Evolutionary conservation across 2,797 vertebrate genomes (phyloP), one percentile per base, ranked within the genome.

Genomic region (Mormyrops attenuatus): DNA sequence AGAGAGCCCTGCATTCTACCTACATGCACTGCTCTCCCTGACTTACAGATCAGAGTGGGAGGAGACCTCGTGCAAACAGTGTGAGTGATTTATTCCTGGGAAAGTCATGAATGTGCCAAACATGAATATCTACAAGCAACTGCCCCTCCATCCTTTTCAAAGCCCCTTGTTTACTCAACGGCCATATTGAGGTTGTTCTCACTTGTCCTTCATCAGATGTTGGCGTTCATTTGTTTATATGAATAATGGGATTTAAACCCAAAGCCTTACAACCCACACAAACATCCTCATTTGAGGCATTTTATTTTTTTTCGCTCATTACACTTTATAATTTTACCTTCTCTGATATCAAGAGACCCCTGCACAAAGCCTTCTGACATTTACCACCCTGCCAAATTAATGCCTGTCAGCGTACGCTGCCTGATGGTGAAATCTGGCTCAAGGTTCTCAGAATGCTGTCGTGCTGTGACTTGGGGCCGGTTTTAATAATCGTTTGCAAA

Each of bases 291-390:
- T 41, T 50, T n/a, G 5, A 57, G 50, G 73, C 11, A 15, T 17
- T 80, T 57, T 7, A 38, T 85, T 50, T 87, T 53, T 87, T 87
- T 17, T 13, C 5, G n/a, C 85, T 57, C 52, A 87, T 87, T 87
- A 87, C 22, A 57, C 26, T 38, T 87, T 57, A 57, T 87, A 87
- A 87, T 87, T 87, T 34, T 87, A 87, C 44, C 52, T 26, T 55
- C 85, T 34, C 52, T 53, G 26, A 38, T 87, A 55, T 57, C 85
- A n/a, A 87, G 22, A 57, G 30, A 15, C 85, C 11, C 13, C 26
- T 41, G 55, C 22, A 85, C 8, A 22, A 85, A 52, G 50, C 84
- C 49, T 52, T 52, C 84, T 85, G 84, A 85, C 85, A 87, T 87
- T 87, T 87, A 55, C 52, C 85, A 17, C 50, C 85, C 1, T 52